Evolutionary conservation across 1,140 invertebrate species (phyloP).

Genomic region (Apis florea): DNA sequence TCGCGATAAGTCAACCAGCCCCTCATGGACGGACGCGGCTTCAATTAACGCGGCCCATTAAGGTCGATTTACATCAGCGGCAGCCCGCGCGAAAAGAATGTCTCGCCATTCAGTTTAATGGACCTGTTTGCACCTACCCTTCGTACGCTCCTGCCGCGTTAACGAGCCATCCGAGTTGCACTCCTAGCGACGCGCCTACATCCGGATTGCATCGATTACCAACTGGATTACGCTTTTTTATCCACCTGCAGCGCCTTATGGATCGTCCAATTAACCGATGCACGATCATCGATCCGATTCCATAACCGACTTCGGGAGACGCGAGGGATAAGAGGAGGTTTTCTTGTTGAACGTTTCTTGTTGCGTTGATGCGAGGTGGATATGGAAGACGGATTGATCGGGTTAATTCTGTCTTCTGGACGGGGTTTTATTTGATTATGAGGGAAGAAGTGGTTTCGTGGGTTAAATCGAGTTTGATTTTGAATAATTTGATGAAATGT

Average conservation of each 20-base stretch:
- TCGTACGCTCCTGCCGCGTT: conserved; percentile 47
- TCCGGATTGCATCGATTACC: conserved; percentile 33
- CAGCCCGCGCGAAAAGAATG: conserved; percentile 61
- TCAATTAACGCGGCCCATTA: conserved; percentile 67
- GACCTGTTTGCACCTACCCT: conserved; percentile 67
- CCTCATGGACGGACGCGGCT: conserved; percentile 42
- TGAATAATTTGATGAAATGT: no score
- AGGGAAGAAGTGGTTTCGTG: no score
- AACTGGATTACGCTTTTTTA: conserved; percentile 9
- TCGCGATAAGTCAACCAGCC: conserved; percentile 58
- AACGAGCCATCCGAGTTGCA: conserved; percentile 44
- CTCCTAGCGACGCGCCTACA: conserved; percentile 26
- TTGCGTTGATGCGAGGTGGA: neutral
- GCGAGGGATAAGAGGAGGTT: neutral
- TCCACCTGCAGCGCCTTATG: neutral
- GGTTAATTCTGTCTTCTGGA: neutral
- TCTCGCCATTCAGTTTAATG: conserved; percentile 62
- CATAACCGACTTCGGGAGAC: neutral
- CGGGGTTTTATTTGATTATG: no score
- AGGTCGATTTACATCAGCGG: conserved; percentile 64
- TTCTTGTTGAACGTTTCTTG: neutral
- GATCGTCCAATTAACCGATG: conserved; percentile 15
- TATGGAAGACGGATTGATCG: neutral
- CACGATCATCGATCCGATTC: neutral
- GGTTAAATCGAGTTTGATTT: no score